Conservation (phyloP, 2,797 vertebrate species). For the Phoeniculus purpureus region DNA sequence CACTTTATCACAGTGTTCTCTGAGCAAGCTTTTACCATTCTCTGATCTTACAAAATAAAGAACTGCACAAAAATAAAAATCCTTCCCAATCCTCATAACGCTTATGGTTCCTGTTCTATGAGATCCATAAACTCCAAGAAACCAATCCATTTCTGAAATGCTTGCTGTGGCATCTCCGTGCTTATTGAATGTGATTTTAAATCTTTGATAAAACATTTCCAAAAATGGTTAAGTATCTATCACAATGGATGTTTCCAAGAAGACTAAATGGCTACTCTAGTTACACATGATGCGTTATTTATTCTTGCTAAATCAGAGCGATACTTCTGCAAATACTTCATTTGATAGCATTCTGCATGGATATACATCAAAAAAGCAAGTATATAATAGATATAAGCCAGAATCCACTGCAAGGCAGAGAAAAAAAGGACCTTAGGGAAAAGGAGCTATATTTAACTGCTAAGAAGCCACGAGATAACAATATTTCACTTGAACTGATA, state of each 20-base stretch:
- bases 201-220: not conserved
- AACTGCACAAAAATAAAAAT: not conserved
- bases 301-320: conserved; percentile 6
- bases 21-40: not conserved
- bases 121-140: not conserved
- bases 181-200: not conserved
- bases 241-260: not conserved
- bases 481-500: conserved; percentile 32
- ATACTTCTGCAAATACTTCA: not conserved
- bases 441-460: conserved; percentile 1
- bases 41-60: not conserved
- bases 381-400: not conserved
- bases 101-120: not conserved
- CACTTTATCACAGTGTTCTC: not conserved
- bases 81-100: not conserved
- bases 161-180: not conserved
- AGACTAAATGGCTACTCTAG: not conserved
- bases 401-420: not conserved
- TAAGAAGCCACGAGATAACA: conserved; percentile 18
- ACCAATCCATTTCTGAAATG: not conserved
- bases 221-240: not conserved
- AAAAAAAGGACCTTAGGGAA: not conserved
- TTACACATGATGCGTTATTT: not conserved
- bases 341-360: not conserved
- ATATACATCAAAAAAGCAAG: not conserved